Evolutionary conservation across 1,140 invertebrate species (phyloP).

Genomic region (Drosophila nannoptera): DNA sequence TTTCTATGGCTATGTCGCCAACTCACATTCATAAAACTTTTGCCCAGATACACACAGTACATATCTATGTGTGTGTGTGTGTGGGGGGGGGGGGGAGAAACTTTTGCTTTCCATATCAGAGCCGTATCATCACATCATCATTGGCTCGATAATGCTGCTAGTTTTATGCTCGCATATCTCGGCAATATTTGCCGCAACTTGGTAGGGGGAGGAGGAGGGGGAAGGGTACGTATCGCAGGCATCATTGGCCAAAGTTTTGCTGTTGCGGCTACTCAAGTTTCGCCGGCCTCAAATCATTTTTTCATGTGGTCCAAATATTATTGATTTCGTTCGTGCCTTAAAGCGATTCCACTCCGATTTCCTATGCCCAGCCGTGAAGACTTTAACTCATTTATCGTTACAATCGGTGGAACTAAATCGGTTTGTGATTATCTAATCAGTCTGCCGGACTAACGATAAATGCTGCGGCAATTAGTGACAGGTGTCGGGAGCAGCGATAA

Average conservation of each 20-base stretch:
- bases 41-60: neutral
- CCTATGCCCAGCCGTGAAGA: neutral
- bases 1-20: slow-evolving; percentile 60
- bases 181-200: slow-evolving; percentile 43
- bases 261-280: slow-evolving; percentile 36
- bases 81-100: slow-evolving; percentile 41
- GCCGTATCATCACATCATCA: slow-evolving; percentile 74
- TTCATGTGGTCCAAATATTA: slow-evolving; percentile 57
- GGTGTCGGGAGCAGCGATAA: slow-evolving; percentile 35
- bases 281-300: slow-evolving; percentile 47
- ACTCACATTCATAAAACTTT: slow-evolving; percentile 64
- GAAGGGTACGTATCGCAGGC: neutral
- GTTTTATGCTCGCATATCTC: slow-evolving; percentile 72
- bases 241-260: slow-evolving; percentile 11
- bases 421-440: slow-evolving; percentile 6
- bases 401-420: no score
- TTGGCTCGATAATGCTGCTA: slow-evolving; percentile 71
- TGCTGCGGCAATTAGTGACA: slow-evolving; percentile 33
- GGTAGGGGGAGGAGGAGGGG: neutral
- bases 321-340: slow-evolving; percentile 46
- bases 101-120: slow-evolving; percentile 72
- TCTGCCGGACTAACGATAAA: neutral
- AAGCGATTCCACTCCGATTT: neutral
- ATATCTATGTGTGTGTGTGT: neutral
- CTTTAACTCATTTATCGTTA: slow-evolving; percentile 1